phyloP scores from a whole-genome alignment of 92 coral and sea anemone species.

The Epizoanthus scotinus region DNA sequence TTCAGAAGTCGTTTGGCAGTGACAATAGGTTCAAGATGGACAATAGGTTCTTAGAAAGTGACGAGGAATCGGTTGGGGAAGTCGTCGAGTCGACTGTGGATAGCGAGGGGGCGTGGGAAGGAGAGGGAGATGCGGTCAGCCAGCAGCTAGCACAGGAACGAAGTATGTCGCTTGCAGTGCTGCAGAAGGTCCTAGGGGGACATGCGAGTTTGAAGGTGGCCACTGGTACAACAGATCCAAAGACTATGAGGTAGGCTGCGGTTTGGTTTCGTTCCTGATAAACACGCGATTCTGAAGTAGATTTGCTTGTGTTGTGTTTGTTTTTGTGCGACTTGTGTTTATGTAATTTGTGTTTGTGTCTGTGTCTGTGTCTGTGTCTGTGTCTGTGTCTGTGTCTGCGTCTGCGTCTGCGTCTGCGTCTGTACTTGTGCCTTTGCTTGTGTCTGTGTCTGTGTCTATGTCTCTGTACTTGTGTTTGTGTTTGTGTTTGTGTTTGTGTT shows the following conservation, averaged over 20 bases:
- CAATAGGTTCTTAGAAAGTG: constrained; percentile 82
- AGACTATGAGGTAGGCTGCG: not conserved
- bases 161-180: constrained; percentile 77
- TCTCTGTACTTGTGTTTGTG: too few species aligned
- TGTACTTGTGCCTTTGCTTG: too few species aligned
- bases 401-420: too few species aligned
- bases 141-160: constrained; percentile 72
- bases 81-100: constrained; percentile 30
- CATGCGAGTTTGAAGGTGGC: constrained; percentile 21
- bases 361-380: not conserved
- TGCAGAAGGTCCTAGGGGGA: constrained; percentile 73
- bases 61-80: constrained; percentile 57
- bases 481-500: too few species aligned
- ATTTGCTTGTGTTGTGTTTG: not conserved
- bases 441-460: too few species aligned
- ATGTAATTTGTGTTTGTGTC: not conserved
- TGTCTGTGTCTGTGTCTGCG: too few species aligned
- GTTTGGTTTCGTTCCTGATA: not conserved
- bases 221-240: not conserved
- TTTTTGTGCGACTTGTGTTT: not conserved
- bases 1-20: constrained; percentile 84
- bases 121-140: constrained; percentile 61
- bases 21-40: constrained; percentile 90
- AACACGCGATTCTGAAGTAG: not conserved
- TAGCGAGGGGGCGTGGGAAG: not conserved